phyloP scores from a whole-genome alignment of 1,140 invertebrate genomes.

The Drosophila sp. region DNA sequence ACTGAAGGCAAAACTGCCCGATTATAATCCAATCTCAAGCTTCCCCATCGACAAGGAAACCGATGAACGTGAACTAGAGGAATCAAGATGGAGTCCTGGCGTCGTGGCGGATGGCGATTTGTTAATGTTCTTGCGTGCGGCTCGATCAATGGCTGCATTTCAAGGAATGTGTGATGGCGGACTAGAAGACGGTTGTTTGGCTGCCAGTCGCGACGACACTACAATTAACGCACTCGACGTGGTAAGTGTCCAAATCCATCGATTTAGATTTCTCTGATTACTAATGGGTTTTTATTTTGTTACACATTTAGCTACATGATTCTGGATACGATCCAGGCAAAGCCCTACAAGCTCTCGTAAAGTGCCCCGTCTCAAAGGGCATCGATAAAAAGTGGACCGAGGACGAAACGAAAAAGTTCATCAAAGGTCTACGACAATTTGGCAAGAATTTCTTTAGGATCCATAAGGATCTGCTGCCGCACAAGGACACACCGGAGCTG shows the following conservation, averaged over 20 bases:
- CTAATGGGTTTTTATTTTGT: background rate
- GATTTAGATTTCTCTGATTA: too few relatives aligned
- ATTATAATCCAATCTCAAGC: conserved; percentile 84
- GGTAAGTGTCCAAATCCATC: conserved; percentile 83
- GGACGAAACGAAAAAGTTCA: conserved; percentile 98
- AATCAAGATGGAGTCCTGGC: conserved; percentile 95
- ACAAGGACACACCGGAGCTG: conserved; percentile 97
- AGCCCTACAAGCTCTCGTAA: conserved; percentile 97
- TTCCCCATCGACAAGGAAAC: conserved; percentile 83
- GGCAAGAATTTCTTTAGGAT: conserved; percentile 99
- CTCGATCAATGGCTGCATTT: conserved; percentile 97
- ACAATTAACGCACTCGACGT: conserved; percentile 98
- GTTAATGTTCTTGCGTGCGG: conserved; percentile 98
- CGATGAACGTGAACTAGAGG: conserved; percentile 87
- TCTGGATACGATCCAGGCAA: conserved; percentile 97
- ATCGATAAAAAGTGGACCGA: conserved; percentile 99
- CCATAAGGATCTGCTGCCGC: conserved; percentile 96
- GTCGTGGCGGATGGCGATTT: conserved; percentile 96
- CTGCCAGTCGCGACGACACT: conserved; percentile 97
- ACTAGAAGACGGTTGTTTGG: conserved; percentile 97
- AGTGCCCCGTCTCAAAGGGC: conserved; percentile 97
- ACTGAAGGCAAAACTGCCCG: conserved; percentile 83
- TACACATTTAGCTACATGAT: conserved; percentile 89
- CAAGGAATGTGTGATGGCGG: conserved; percentile 98
- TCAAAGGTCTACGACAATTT: conserved; percentile 98